Evolutionary conservation across 1,140 invertebrate species (phyloP).

Genomic region (Drosophila ananassae): DNA sequence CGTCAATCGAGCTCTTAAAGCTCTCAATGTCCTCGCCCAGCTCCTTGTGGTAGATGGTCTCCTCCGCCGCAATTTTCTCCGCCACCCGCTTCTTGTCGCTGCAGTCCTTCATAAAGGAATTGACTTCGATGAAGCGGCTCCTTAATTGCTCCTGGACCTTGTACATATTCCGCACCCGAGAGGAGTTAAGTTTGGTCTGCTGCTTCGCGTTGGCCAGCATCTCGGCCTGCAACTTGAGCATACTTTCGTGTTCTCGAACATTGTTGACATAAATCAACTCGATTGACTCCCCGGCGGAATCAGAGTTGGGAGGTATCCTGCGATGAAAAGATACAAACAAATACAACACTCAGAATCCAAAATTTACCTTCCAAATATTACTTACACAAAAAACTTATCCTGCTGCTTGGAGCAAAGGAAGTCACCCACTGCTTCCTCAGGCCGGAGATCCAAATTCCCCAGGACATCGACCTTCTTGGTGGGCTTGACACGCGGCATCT

Average conservation of each 20-base stretch:
- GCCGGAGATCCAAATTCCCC: conserved; percentile 74
- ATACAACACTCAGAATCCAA: not conserved
- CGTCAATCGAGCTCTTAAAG: conserved; percentile 59
- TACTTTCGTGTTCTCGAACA: conserved; percentile 66
- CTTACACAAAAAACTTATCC: conserved; percentile 76
- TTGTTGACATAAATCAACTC: conserved; percentile 74
- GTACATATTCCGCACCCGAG: conserved; percentile 66
- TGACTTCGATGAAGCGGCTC: conserved; percentile 77
- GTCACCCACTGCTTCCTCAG: conserved; percentile 73
- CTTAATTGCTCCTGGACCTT: conserved; percentile 67
- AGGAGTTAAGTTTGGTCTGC: conserved; percentile 56
- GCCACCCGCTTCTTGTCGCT: conserved; percentile 68
- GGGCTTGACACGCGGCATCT: conserved; percentile 80
- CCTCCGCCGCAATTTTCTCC: conserved; percentile 54
- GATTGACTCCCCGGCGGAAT: conserved; percentile 73
- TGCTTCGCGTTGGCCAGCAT: conserved; percentile 62
- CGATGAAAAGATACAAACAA: not conserved
- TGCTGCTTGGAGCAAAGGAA: conserved; percentile 72
- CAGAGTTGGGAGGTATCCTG: conserved; percentile 52
- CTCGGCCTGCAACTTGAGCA: conserved; percentile 68
- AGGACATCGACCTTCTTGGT: conserved; percentile 78
- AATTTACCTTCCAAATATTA: not conserved
- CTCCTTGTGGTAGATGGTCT: conserved; percentile 60
- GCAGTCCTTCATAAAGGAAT: conserved; percentile 81
- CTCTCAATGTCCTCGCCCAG: conserved; percentile 60